Evolutionary conservation across 1,140 invertebrate genomes (phyloP), one percentile per base, ranked within the genome.

Genomic region (Limonius californicus): DNA sequence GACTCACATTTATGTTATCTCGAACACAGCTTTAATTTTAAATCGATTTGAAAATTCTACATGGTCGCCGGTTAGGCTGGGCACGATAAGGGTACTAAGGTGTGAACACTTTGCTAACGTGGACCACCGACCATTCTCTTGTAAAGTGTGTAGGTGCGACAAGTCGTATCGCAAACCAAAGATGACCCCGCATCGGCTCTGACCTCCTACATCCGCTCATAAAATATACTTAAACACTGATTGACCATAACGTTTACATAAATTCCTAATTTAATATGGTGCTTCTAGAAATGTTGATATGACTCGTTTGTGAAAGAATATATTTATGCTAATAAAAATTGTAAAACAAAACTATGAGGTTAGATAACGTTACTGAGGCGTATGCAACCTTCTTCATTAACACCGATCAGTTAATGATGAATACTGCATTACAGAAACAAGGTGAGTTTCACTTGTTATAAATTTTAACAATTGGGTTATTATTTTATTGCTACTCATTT

Each of bases 1-100:
- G 59, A 30, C 19, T 50, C 35, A 21, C n/a, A 35, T 27, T 32
- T 15, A 59, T 65, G 63, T 65, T 74, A 71, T 74, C 72, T 68
- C 50, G 39, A 62, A 74, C 72, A 74, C 70, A 64, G 65, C 65
- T 72, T 74, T 74, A 74, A 74, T 74, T 74, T 74, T 74, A 72
- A 74, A 74, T 74, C 71, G 72, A 74, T 74, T 74, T 74, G 70
- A 72, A 68, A 54, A 65, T 59, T 14, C 32, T 59, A 68, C 67
- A 68, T 64, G 62, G 62, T 59, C 64, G 65, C 47, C 65, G 57
- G 58, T 68, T 68, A 68, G 64, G 54, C 50, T 47, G 54, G 60
- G 39, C 54, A 27, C 32, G 60, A 61, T 61, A 61, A 61, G 60
- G 53, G 39, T 21, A 23, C 20, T 20, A 32, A 53, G 59, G 27